Base-by-base conservation (phyloP, 2,797 vertebrate genomes). In the Phrynocephalus forsythii region DNA sequence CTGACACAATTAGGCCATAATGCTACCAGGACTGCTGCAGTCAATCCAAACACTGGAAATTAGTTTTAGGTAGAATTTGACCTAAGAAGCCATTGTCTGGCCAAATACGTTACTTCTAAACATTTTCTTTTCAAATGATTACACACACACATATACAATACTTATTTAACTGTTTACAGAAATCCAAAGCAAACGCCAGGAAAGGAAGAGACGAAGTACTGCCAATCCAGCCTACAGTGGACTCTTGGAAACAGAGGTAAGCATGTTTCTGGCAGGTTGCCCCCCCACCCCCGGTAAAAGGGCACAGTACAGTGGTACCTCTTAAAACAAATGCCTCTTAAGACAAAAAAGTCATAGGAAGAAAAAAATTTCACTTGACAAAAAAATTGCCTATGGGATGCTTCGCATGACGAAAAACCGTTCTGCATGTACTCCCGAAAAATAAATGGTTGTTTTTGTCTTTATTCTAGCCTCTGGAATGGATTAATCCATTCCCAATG, bases 221-320 rank as follows among this genome's bases (percentile, higher is more conserved):
- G 99, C 99, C 26, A 99, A 99, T 93, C 99, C 99, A 0, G 97
- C 98, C 79, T 99, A 99, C 96, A 99, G 99, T 87, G 98, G 98
- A 94, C 96, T 98, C 94, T 97, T 98, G 72, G 98, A 99, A 92
- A 98, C 99, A 0, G 99, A 99, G 98, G 99, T 99, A 96, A 77
- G 89, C 87, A 7, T 1, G 86, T 77, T 88, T 33, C 69, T 86
- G 60, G 76, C 68, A 67, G 3, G 69, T 83, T 87, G 82, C 69
- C 7, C 33, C 11, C 77, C 26, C 38, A 2, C 79, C 92, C 66
- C 22, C 3, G 38, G 38, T 44, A 44, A 30, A n/a, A 30, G 26
- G 22, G 38, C 38, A 48, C 48, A 69, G 4, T 20, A 50, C n/a
- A 22, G 22, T 5, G 38, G 38, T 44, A 44, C 38, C 38, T 44